Conservation (phyloP, 2,888 invertebrate species). For the Augiades crinisus region DNA sequence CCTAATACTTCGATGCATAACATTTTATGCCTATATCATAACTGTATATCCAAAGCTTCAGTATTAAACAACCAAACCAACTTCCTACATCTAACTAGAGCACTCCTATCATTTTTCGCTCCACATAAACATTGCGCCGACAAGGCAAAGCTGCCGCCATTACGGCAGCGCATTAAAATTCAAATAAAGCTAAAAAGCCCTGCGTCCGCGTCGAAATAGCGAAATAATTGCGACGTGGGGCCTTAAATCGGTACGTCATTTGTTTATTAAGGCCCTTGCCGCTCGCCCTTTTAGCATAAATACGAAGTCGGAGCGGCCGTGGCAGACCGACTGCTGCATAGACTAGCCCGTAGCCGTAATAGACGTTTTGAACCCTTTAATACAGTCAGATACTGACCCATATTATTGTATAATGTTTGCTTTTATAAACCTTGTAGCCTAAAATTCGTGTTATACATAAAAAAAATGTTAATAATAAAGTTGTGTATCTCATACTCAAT, state of each 20-base stretch:
- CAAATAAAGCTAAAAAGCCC: constrained; percentile 61
- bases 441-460: too few relatives aligned
- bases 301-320: constrained; percentile 36
- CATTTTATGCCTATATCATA: background rate
- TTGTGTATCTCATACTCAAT: too few relatives aligned
- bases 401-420: background rate
- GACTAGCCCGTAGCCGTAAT: constrained; percentile 15
- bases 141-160: constrained; percentile 25
- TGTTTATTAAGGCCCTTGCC: constrained; percentile 68
- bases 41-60: background rate
- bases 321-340: constrained; percentile 11
- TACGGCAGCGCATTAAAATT: constrained; percentile 41
- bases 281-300: constrained; percentile 69
- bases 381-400: constrained; percentile 5
- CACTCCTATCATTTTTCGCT: constrained; percentile 27
- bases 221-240: constrained; percentile 68
- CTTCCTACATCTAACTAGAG: constrained; percentile 19
- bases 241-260: constrained; percentile 73
- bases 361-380: too few relatives aligned
- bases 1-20: too few relatives aligned
- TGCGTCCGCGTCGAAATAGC: constrained; percentile 61
- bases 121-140: constrained; percentile 22
- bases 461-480: too few relatives aligned
- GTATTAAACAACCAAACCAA: background rate
- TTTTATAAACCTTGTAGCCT: background rate